Conservation (phyloP, 2,797 vertebrate species). For the Hafferia zeledoni region DNA sequence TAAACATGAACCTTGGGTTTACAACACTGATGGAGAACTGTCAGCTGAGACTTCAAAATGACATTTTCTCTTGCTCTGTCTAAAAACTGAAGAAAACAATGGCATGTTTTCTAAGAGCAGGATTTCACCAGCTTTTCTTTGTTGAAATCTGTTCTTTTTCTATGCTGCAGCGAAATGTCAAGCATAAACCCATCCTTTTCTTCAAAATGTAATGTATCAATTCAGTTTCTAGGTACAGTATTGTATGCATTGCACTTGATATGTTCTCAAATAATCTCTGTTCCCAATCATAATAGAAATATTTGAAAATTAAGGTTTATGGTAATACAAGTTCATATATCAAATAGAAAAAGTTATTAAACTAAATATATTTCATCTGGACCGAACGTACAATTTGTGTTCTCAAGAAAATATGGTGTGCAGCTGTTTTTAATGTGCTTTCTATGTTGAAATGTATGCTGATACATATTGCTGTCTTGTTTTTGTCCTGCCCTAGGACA, state of each 20-base stretch:
- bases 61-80: not conserved
- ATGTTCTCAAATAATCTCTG: not conserved
- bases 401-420: not conserved
- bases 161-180: not conserved
- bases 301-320: not conserved
- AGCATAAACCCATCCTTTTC: not conserved
- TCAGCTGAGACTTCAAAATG: not conserved
- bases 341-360: not conserved
- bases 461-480: not conserved
- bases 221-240: not conserved
- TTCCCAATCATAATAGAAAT: not conserved
- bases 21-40: rapidly evolving
- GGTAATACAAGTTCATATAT: not conserved
- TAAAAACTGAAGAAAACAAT: not conserved
- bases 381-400: not conserved
- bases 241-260: not conserved
- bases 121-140: not conserved
- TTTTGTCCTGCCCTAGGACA: not conserved
- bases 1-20: not conserved
- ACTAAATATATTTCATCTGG: not conserved
- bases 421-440: not conserved
- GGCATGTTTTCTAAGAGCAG: not conserved
- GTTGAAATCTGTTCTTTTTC: not conserved
- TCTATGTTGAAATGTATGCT: not conserved
- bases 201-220: not conserved